These are phyloP conservation scores for Euwallacea fornicatus DNA, from an alignment of 1,140 invertebrate species.

Conservation along the genomic window DNA sequence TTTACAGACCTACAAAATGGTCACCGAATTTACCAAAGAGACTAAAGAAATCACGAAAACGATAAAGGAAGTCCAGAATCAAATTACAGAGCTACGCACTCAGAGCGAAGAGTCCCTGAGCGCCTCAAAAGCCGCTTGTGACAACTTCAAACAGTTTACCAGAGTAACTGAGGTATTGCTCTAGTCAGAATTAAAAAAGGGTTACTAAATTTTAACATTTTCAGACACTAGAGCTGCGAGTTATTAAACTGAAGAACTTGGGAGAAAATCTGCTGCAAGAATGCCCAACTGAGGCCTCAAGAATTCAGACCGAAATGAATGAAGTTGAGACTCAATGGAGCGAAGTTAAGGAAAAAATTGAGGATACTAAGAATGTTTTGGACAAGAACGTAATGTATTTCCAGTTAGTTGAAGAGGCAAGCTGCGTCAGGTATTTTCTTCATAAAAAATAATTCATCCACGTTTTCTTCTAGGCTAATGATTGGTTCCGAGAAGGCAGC, in stretches of 20 bases:
- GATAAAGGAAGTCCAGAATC: slow-evolving; percentile 66
- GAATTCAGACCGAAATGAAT: slow-evolving; percentile 65
- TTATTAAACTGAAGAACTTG: slow-evolving; percentile 71
- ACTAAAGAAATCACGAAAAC: slow-evolving; percentile 73
- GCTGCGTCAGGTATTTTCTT: slow-evolving; percentile 1
- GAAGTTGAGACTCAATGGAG: slow-evolving; percentile 73
- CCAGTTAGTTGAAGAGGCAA: slow-evolving; percentile 58
- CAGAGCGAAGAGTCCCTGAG: slow-evolving; percentile 74
- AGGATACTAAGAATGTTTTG: slow-evolving; percentile 63
- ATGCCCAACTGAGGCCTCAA: slow-evolving; percentile 61
- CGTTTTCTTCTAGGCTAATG: slow-evolving; percentile 61
- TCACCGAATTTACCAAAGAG: slow-evolving; percentile 72
- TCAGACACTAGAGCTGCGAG: slow-evolving; percentile 71
- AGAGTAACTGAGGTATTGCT: slow-evolving; percentile 70
- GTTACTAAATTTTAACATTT: slow-evolving; percentile 37
- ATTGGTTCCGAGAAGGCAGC: slow-evolving; percentile 74
- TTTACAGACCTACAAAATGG: slow-evolving; percentile 66
- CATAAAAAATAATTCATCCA: too few species aligned
- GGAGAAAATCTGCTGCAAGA: slow-evolving; percentile 66
- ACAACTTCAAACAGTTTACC: slow-evolving; percentile 77
- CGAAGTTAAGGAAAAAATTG: slow-evolving; percentile 69
- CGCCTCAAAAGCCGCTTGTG: slow-evolving; percentile 68
- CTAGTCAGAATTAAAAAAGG: not conserved
- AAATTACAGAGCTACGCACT: slow-evolving; percentile 64
- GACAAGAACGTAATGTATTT: slow-evolving; percentile 63